Evolutionary conservation across 2,888 invertebrate genomes (phyloP), one percentile per base, ranked within the genome.

Genomic region (Hyposoter dolosus): DNA sequence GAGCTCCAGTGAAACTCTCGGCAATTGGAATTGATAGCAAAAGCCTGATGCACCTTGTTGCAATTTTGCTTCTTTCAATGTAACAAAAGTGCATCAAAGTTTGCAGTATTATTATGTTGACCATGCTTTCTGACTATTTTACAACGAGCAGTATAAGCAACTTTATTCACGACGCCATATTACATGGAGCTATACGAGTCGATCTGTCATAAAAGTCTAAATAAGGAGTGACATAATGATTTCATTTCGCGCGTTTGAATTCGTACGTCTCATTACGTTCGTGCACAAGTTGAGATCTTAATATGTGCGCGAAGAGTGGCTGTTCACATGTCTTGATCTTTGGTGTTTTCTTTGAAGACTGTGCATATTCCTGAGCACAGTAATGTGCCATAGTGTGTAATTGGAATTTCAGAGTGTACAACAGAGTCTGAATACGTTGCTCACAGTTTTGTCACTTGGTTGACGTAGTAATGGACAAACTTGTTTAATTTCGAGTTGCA

Each of bases 401-500:
- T 74, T 81, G 72, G 53, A 74, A 81, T 74, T 81, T 74, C 50
- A 65, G 10, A 40, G 15, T 43, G 65, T 40, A 53, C 28, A 40
- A 35, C 40, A 63, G 71, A 80, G 60, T 53, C 23, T 23, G 72
- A 81, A 72, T 81, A 66, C 72, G 63, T 66, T 81, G 72, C 68
- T 75, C 45, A 56, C 53, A 75, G 60, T 75, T 82, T 82, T 75
- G 81, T 82, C 75, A 82, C 75, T 75, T 75, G 56, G 66, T 75
- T 35, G 72, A 82, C 74, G 68, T 68, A 53, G 66, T 82, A 82
- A 82, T 75, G 81, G 81, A 82, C 81, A 75, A 82, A 82, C 81
- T 82, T 82, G 56, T 75, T 82, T 75, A 75, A 82, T 82, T 82
- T 74, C 66, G 45, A 82, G 68, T 75, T 68, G 81, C 66, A 74